Conservation (phyloP, 2,888 invertebrate species). For the Drosophila nr. medialis region DNA sequence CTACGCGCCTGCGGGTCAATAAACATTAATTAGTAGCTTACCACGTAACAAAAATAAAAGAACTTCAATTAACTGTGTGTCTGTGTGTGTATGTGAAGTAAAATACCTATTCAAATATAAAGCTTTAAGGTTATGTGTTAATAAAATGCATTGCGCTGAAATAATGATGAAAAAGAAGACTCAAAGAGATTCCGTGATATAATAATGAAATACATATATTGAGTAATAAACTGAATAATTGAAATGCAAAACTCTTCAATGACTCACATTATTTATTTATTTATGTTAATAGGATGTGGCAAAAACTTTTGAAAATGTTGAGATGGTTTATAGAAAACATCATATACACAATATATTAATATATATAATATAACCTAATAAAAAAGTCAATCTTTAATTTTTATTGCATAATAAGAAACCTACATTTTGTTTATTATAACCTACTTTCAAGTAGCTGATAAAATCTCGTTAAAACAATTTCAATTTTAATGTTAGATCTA, state of each 20-base stretch:
- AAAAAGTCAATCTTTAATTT: neutral
- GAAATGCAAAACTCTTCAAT: neutral
- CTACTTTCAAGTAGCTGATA: conserved; percentile 17
- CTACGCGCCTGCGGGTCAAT: conserved; percentile 54
- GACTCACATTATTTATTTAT: neutral
- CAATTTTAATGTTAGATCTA: conserved; percentile 14
- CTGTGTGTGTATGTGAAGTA: conserved; percentile 11
- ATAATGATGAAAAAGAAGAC: neutral
- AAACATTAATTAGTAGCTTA: conserved; percentile 59
- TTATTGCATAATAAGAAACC: neutral
- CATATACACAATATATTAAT: neutral
- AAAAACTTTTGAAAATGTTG: neutral
- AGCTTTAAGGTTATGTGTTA: conserved; percentile 42
- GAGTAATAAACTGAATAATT: neutral
- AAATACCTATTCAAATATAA: conserved; percentile 23
- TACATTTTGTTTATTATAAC: neutral
- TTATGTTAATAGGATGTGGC: neutral
- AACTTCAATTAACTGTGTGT: conserved; percentile 19
- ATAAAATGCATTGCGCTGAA: conserved; percentile 17
- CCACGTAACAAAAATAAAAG: conserved; percentile 20
- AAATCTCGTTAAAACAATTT: conserved; percentile 29
- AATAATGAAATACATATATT: neutral
- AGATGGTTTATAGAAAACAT: neutral
- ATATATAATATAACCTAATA: neutral
- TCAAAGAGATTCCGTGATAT: neutral